Evolutionary conservation across 2,113 vertebrate genomes (phyloP).

Genomic region (Hydrolagus affinis): DNA sequence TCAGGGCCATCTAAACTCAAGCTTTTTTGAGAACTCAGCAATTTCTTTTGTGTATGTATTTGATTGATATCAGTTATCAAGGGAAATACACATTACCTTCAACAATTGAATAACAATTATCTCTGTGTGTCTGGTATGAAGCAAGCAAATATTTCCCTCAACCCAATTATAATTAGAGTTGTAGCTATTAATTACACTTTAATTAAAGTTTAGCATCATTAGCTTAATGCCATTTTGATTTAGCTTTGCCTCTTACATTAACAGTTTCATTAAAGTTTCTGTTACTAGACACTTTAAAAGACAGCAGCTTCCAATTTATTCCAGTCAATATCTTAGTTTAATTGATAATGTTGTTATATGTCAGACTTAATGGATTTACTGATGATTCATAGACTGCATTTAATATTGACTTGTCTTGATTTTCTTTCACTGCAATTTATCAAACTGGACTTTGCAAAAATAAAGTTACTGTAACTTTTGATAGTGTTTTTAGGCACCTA

Average conservation of each 20-base stretch:
- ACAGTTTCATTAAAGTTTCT: slow-evolving; percentile 6
- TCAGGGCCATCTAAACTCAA: background rate
- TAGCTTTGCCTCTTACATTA: background rate
- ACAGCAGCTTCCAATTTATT: background rate
- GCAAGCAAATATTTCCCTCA: background rate
- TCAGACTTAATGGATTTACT: slow-evolving; percentile 1
- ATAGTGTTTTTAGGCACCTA: too few species aligned
- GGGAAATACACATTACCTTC: background rate
- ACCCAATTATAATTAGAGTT: background rate
- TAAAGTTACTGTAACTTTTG: background rate
- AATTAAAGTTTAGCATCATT: slow-evolving; percentile 16
- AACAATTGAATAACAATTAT: background rate
- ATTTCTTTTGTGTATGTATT: background rate
- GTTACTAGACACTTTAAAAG: slow-evolving; percentile 3
- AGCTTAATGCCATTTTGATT: background rate
- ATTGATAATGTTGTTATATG: background rate
- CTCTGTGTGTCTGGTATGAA: background rate
- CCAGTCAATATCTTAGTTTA: background rate
- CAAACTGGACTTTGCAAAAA: background rate
- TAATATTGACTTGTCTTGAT: background rate
- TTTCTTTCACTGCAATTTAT: background rate
- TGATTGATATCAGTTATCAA: background rate
- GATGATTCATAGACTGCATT: slow-evolving; percentile 1
- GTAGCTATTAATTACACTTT: background rate
- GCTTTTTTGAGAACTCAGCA: background rate